Base-by-base conservation (phyloP, 64 coral and sea anemone species). In the Anthopleura sola region DNA sequence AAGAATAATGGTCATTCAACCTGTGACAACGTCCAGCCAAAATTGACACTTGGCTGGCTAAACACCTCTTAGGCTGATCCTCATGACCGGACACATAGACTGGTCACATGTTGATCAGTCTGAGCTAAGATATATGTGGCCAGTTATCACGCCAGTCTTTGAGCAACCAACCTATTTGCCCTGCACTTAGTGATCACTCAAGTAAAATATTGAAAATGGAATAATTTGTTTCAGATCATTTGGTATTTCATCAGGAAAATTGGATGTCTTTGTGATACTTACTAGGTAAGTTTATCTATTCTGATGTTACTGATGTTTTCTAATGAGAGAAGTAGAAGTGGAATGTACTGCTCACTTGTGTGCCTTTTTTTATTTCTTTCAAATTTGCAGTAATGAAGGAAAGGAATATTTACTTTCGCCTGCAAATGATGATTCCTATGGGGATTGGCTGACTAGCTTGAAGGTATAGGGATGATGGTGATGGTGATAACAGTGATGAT, bases 181-280 rank as follows among this genome's bases (percentile, higher is more conserved):
- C 40, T 44, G 40, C 40, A 44, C 40, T 44, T 6, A 53, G 50
- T 53, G 16, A 53, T 53, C 50, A 53, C 6, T 15, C 16, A 2
- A 48, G 11, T 11, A 48, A 48, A 48, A 13, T 53, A 53, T 53
- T 53, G 16, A 53, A 17, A 13, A 0, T 14, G 0, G 16, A 38
- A 14, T 60, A 60, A 19, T 81, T 44, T 38, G 84, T 84, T 44
- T 60, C 49, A 90, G 88, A 55, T 39, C 16, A 62, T 38, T 90
- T 28, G 69, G 83, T 56, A 37, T 90, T 60, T 66, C 68, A 77
- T 55, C 88, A 58, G 68, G 66, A 78, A 75, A 74, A 8, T 46
- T 90, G 16, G 88, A 90, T 5, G 82, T 90, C 15, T 84, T 90
- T 84, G 88, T 90, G 51, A 49, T 90, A 47, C 82, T 90, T 21